Evolutionary conservation across 2,797 vertebrate genomes (phyloP).

Genomic region (Premnoplex brunnescens): DNA sequence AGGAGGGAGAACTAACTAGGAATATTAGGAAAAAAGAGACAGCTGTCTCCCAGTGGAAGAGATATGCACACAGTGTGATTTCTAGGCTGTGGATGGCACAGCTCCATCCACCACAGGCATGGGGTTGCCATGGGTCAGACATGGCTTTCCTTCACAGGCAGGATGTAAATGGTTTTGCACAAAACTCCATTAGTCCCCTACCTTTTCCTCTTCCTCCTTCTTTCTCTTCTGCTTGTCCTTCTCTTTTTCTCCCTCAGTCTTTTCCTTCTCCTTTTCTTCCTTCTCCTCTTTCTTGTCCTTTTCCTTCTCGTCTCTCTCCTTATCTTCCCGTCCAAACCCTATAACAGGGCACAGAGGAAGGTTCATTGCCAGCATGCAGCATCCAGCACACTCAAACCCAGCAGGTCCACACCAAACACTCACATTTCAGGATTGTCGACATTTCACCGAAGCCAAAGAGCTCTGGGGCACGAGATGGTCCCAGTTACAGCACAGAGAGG

Average conservation of each 20-base stretch:
- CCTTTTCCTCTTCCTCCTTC: conserved; percentile 21
- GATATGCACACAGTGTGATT: background rate
- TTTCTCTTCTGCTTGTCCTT: background rate
- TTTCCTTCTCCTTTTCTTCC: background rate
- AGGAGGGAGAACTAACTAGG: background rate
- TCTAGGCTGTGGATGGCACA: background rate
- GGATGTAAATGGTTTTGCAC: background rate
- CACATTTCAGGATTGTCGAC: conserved; percentile 66
- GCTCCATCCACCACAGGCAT: background rate
- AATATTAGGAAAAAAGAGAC: background rate
- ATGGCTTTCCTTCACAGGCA: background rate
- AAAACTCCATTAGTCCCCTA: background rate
- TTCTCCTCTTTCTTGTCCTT: conserved; percentile 1
- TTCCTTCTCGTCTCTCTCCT: conserved; percentile 34
- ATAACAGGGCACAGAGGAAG: background rate
- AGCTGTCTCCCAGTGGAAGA: background rate
- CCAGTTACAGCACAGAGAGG: background rate
- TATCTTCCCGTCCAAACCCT: conserved; percentile 71
- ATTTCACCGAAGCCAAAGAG: background rate
- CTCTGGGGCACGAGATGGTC: background rate
- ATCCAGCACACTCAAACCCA: background rate
- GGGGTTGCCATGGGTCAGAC: background rate
- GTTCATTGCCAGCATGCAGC: background rate
- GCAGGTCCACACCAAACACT: background rate
- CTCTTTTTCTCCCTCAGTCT: conserved; percentile 4